Evolutionary conservation across 2,888 invertebrate species (phyloP), one percentile per base, ranked within the genome.

Genomic region (Andricus curvator): DNA sequence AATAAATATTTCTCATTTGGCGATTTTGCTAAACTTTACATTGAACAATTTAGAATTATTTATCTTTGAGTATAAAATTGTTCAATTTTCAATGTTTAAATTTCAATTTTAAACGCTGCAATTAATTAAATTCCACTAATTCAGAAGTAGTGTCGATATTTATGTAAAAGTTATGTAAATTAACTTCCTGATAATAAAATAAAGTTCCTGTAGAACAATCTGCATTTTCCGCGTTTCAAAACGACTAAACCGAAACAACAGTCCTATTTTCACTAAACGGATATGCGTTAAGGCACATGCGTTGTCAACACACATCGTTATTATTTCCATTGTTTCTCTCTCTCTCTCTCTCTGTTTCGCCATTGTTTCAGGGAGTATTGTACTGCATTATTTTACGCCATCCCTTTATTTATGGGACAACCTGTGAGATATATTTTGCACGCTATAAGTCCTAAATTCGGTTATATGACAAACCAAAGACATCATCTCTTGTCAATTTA

Each of bases 381-480:
- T 48, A 68, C 20, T 25, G 68, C 68, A 44, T 68, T 68, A 25
- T 68, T 68, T 48, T 41, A 25, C 44, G 68, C 68, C 68, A 48
- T 68, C 68, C 48, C 44, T 68, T 68, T 68, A 68, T 68, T 68
- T 68, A 68, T 68, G 68, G 68, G 68, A 68, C 68, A 68, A 48
- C 25, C 22, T 68, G 68, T 68, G 48, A 68, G 48, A 68, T 44
- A 68, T 44, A 68, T 44, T 68, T 48, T 68, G 44, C 20, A 44
- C 1, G 13, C 17, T 68, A 68, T 48, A 68, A 48, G 48, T 44
- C 41, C 48, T 44, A 25, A 25, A 44, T 68, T 68, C 25, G 48
- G n/a, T 41, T 66, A 20, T 37, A 8, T 37, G 20, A 48, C 8
- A 68, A 48, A 68, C 48, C 44, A 68, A 68, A 68, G 41, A 48